These are phyloP conservation scores for Noctua janthe DNA, from an alignment of 2,888 invertebrate genomes.

Conservation along the genomic window DNA sequence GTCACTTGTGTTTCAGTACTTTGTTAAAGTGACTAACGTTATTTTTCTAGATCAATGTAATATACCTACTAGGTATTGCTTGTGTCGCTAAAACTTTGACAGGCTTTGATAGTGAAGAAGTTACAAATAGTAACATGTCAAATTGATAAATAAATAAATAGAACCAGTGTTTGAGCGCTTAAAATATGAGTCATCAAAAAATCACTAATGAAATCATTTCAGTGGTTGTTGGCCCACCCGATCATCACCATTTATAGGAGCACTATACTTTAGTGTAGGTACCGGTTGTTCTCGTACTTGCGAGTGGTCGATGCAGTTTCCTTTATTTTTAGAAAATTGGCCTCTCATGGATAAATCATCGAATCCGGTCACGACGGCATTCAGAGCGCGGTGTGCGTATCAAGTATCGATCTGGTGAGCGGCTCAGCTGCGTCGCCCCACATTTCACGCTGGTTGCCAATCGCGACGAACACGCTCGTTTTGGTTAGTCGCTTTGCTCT, in stretches of 20 bases:
- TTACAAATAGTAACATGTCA: background rate
- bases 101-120: background rate
- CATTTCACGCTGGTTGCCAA: conserved; percentile 85
- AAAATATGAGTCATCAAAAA: conserved; percentile 48
- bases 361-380: conserved; percentile 83
- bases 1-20: conserved; percentile 40
- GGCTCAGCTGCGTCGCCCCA: conserved; percentile 85
- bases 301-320: conserved; percentile 59
- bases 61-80: background rate
- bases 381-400: conserved; percentile 86
- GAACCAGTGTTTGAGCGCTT: conserved; percentile 13
- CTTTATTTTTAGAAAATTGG: conserved; percentile 73
- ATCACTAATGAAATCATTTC: conserved; percentile 45
- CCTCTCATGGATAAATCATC: conserved; percentile 75
- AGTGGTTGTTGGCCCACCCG: conserved; percentile 54
- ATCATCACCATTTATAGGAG: conserved; percentile 66
- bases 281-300: conserved; percentile 62
- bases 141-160: conserved; percentile 17
- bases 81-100: background rate
- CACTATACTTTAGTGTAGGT: conserved; percentile 52
- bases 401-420: conserved; percentile 87
- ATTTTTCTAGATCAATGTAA: conserved; percentile 15
- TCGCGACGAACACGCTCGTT: conserved; percentile 78
- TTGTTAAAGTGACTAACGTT: conserved; percentile 27
- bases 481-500: conserved; percentile 70